Evolutionary conservation across 1,140 invertebrate genomes (phyloP).

Genomic region (Meloidogyne floridensis): DNA sequence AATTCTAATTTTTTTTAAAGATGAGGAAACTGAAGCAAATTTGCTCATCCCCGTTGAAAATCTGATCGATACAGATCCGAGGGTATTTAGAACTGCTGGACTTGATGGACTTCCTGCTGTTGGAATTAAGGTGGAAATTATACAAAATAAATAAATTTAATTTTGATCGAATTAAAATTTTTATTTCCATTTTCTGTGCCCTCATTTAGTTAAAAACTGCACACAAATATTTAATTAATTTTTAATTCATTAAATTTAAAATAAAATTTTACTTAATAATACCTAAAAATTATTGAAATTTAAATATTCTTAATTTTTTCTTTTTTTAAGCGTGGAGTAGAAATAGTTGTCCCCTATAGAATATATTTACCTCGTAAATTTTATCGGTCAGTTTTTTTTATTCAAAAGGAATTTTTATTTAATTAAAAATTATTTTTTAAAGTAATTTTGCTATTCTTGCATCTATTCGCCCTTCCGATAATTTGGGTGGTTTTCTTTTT

Average conservation of each 20-base stretch:
- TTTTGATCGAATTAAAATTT: neutral
- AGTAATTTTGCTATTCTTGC: conserved; percentile 80
- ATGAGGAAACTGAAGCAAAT: conserved; percentile 66
- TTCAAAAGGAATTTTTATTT: neutral
- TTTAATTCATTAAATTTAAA: too few relatives aligned
- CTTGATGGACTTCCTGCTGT: conserved; percentile 86
- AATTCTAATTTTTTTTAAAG: conserved; percentile 44
- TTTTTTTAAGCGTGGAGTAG: conserved; percentile 74
- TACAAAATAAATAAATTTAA: neutral
- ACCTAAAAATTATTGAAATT: neutral
- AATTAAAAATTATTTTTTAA: neutral
- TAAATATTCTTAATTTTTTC: neutral
- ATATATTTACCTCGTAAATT: conserved; percentile 83
- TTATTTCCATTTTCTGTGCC: neutral
- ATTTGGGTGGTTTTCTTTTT: conserved; percentile 80
- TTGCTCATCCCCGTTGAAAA: conserved; percentile 69
- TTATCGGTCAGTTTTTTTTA: conserved; percentile 68
- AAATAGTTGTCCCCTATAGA: conserved; percentile 83
- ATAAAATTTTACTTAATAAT: too few relatives aligned
- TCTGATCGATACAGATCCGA: conserved; percentile 67
- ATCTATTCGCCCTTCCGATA: conserved; percentile 74
- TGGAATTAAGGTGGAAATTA: conserved; percentile 71
- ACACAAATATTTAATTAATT: too few relatives aligned
- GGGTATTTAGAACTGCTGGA: conserved; percentile 70
- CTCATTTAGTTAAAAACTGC: too few relatives aligned